phyloP scores from a whole-genome alignment of 1,140 invertebrate genomes.

The Heliothis subflexa region DNA sequence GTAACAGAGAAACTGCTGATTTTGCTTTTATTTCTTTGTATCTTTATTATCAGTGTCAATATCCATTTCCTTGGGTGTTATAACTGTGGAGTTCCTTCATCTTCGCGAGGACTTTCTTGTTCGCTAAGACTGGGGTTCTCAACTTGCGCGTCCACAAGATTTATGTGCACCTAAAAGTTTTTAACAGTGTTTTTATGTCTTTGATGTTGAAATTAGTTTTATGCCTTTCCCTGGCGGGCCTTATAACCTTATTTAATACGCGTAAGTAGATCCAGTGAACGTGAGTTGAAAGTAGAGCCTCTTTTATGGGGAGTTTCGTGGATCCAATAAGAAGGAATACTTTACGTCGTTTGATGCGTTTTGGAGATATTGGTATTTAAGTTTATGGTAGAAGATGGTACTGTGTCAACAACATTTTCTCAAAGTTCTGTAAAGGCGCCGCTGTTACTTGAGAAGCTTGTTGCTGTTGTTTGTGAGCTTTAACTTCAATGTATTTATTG shows the following conservation, averaged over 20 bases:
- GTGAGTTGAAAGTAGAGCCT: conserved; percentile 28
- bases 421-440: conserved; percentile 26
- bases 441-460: conserved; percentile 36
- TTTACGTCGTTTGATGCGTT: conserved; percentile 21
- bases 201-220: conserved; percentile 52
- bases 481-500: conserved; percentile 30
- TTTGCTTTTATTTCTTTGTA: background rate
- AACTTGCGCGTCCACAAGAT: conserved; percentile 47
- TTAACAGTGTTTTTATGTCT: conserved; percentile 52
- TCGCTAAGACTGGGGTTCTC: conserved; percentile 26
- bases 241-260: conserved; percentile 42
- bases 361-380: conserved; percentile 30
- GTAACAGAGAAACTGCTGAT: conserved; percentile 13
- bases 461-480: conserved; percentile 35
- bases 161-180: conserved; percentile 52
- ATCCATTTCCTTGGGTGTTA: background rate
- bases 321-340: conserved; percentile 44
- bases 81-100: conserved; percentile 4
- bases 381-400: no score
- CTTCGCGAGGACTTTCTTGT: conserved; percentile 21
- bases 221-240: conserved; percentile 34
- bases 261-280: conserved; percentile 10
- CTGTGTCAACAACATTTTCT: conserved; percentile 33
- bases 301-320: conserved; percentile 19
- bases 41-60: background rate